Percentiles rank a stretch among this genome's conserved stretches.
phyloP scores from a whole-genome alignment of 2,888 invertebrate species.

The Drosophila paramelanica region DNA sequence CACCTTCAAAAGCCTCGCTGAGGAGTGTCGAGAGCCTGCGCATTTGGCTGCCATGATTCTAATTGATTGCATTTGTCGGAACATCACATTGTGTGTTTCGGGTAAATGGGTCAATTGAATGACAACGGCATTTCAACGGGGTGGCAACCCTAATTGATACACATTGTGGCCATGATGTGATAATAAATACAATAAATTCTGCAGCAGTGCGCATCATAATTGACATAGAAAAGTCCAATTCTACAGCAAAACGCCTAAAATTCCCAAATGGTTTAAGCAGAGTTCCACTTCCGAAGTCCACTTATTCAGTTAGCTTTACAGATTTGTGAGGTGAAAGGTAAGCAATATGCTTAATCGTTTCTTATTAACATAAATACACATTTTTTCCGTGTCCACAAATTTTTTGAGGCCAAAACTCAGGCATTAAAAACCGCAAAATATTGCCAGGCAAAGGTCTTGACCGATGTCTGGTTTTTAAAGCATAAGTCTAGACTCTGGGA shows the following conservation, averaged over 20 bases:
- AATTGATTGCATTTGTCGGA: slow-evolving; percentile 52
- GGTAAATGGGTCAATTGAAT: slow-evolving; percentile 48
- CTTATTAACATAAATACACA: neutral
- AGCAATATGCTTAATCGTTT: neutral
- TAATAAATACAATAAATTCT: slow-evolving; percentile 1
- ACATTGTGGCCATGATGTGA: slow-evolving; percentile 6
- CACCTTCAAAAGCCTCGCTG: slow-evolving; percentile 3
- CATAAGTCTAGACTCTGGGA: slow-evolving; percentile 4
- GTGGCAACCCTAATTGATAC: slow-evolving; percentile 26
- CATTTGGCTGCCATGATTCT: slow-evolving; percentile 21
- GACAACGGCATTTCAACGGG: slow-evolving; percentile 21
- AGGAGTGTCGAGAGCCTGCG: neutral
- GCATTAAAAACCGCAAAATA: slow-evolving; percentile 11
- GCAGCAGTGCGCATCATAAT: neutral
- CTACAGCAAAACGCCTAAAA: neutral
- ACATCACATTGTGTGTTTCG: slow-evolving; percentile 19
- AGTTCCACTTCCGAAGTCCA: neutral
- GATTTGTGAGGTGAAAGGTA: no score
- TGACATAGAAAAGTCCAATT: neutral
- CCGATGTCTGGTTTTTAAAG: slow-evolving; percentile 32
- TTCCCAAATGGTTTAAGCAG: neutral
- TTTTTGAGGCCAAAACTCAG: slow-evolving; percentile 18
- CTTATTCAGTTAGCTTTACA: no score
- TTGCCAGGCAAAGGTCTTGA: slow-evolving; percentile 60
- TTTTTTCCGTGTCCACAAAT: neutral